Base-by-base conservation (phyloP, 2,113 vertebrate genomes). In the Chlamydotis undulata region DNA sequence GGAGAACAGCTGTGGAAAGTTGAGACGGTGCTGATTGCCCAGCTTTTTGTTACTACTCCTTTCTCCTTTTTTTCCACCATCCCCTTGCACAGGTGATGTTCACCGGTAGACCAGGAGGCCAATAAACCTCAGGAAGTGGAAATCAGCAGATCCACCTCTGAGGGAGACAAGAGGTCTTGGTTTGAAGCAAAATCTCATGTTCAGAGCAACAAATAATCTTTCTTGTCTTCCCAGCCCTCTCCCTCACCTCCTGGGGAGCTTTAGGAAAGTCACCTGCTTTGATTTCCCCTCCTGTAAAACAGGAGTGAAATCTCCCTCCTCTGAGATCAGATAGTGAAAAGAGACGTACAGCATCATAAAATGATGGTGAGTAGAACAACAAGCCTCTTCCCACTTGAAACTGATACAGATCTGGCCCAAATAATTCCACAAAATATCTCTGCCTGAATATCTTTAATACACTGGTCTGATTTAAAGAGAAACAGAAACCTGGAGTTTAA, bases 391-490 rank as follows among this genome's bases (percentile, higher is more conserved):
- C 24, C 37, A 41, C 39, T 9, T 87, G 76, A 53, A 74, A 56
- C 13, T 65, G 77, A 57, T 53, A 59, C 11, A 82, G 45, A 93
- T 61, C 74, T 89, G 25, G n/a, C 24, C 37, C 26, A 85, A 59
- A 59, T 37, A 69, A 79, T 50, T 47, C 45, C 53, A 61, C 26
- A 10, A 37, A 35, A 45, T 14, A 22, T n/a, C 43, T 49, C 5
- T 2, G 14, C 19, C 29, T 35, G 59, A 77, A 45, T 61, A 59
- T 28, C 52, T 90, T 63, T 56, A 63, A 70, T 64, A 14, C 29
- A 23, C 22, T 77, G 43, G 56, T 45, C 37, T 90, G 83, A 70
- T 90, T 93, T 90, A 49, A 94, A 92, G 90, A 92, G 94, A 81
- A 94, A 88, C 75, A 92, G 92, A 90, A 90, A 86, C 47, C 60